Evolutionary conservation across 92 coral and sea anemone genomes (phyloP), one percentile per base, ranked within the genome.

Genomic region (Heliopora coerulea): DNA sequence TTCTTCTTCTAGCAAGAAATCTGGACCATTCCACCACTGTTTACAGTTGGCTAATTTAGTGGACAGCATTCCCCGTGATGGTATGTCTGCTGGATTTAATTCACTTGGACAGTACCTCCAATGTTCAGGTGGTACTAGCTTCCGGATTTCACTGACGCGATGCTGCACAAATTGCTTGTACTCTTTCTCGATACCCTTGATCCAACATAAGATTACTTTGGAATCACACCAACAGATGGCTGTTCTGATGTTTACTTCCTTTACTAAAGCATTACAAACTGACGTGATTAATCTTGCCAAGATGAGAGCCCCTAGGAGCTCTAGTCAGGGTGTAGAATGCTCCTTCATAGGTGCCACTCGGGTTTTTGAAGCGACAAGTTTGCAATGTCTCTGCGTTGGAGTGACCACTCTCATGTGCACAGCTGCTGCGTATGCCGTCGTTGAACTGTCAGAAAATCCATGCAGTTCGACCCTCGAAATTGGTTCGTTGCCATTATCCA

Each of bases 131-230:
- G 80, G 48, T 42, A 60, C 57, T 6, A 75, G 60, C 56, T 58
- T 75, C 8, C 72, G 41, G 49, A 60, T 75, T 49, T 62, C 39
- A 23, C 62, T 63, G 31, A 62, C 81, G 3, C 54, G 72, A 26
- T 76, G 48, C 52, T 62, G 81, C 8, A 76, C 81, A 30, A 76
- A 76, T 3, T 58, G 79, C 23, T 74, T 74, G 68, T 68, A 58
- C 42, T 74, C 79, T 61, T 59, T 74, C 5, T 29, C 3, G 18
- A 37, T 21, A 26, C 59, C 29, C 11, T 5, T 27, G 0, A 62
- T 76, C 81, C 81, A 76, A 24, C 35, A 62, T 32, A 28, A 42
- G 28, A 62, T 56, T 33, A 76, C 50, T 39, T 52, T 66, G 0
- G 68, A 78, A 56, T 65, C 57, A 2, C 52, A 65, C 65, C 75